phyloP scores from a whole-genome alignment of 2,113 vertebrate species.

The Malurus melanocephalus region DNA sequence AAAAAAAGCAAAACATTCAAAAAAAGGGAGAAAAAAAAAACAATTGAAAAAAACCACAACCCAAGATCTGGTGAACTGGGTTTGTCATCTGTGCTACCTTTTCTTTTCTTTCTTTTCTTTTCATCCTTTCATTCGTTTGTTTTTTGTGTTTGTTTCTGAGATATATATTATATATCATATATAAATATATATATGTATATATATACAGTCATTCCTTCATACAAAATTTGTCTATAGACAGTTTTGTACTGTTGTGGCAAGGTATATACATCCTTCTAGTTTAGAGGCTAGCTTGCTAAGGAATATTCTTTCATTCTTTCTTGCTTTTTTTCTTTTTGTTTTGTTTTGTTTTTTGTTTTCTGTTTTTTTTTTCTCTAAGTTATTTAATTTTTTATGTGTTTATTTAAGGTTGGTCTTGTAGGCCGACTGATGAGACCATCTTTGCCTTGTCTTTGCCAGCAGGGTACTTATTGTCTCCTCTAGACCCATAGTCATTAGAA shows the following conservation, averaged over 20 bases:
- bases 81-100: slow-evolving; percentile 78
- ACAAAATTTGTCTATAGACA: slow-evolving; percentile 70
- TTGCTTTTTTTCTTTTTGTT: slow-evolving; percentile 42
- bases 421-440: slow-evolving; percentile 82
- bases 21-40: slow-evolving; percentile 15
- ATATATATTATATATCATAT: slow-evolving; percentile 73
- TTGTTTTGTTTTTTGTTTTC: background rate
- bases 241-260: slow-evolving; percentile 71
- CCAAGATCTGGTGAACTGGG: slow-evolving; percentile 69
- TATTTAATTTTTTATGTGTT: slow-evolving; percentile 61
- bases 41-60: slow-evolving; percentile 24
- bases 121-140: slow-evolving; percentile 54
- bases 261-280: slow-evolving; percentile 76
- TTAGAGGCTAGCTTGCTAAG: slow-evolving; percentile 71
- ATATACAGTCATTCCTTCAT: slow-evolving; percentile 79
- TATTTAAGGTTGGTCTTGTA: slow-evolving; percentile 86
- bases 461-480: slow-evolving; percentile 82
- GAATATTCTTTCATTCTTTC: slow-evolving; percentile 69
- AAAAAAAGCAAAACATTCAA: slow-evolving; percentile 48
- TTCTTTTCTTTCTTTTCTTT: slow-evolving; percentile 62
- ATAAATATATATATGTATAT: slow-evolving; percentile 75
- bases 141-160: slow-evolving; percentile 69
- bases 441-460: slow-evolving; percentile 83
- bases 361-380: background rate
- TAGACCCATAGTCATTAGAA: slow-evolving; percentile 85